Percentiles rank a stretch among this genome's conserved stretches.
Evolutionary conservation across 2,113 vertebrate species (phyloP).

Genomic region (Cephalopholis sonnerati): DNA sequence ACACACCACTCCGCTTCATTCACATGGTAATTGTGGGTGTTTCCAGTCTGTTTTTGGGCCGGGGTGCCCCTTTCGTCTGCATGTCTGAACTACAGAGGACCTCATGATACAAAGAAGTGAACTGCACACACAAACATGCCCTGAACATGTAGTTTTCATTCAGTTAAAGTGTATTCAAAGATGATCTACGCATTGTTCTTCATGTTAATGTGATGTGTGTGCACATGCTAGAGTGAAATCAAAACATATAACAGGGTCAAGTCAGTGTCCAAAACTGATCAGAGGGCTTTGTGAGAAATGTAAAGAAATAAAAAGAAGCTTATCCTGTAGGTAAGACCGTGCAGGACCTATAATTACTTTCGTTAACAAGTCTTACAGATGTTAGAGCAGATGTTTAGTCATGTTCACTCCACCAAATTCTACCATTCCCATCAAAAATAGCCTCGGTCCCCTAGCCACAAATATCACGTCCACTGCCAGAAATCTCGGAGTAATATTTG

Average conservation of each 20-base stretch:
- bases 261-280: too few relatives aligned
- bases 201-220: background rate
- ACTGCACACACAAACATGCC: background rate
- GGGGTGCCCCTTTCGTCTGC: background rate
- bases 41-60: conserved; percentile 51
- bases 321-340: too few relatives aligned
- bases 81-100: background rate
- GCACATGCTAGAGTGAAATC: background rate
- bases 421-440: too few relatives aligned
- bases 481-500: too few relatives aligned
- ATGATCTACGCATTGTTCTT: background rate
- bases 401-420: too few relatives aligned
- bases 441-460: too few relatives aligned
- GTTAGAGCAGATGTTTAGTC: too few relatives aligned
- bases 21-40: conserved; percentile 71
- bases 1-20: conserved; percentile 38
- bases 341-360: too few relatives aligned
- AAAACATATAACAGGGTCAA: background rate
- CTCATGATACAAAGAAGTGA: conserved; percentile 23
- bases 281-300: too few relatives aligned
- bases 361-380: too few relatives aligned
- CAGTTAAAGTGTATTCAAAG: background rate
- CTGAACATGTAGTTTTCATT: background rate
- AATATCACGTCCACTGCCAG: too few relatives aligned
- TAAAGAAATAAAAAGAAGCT: too few relatives aligned